Evolutionary conservation across 2,888 invertebrate genomes (phyloP).

Genomic region (Hirtodrosophila histrioides): DNA sequence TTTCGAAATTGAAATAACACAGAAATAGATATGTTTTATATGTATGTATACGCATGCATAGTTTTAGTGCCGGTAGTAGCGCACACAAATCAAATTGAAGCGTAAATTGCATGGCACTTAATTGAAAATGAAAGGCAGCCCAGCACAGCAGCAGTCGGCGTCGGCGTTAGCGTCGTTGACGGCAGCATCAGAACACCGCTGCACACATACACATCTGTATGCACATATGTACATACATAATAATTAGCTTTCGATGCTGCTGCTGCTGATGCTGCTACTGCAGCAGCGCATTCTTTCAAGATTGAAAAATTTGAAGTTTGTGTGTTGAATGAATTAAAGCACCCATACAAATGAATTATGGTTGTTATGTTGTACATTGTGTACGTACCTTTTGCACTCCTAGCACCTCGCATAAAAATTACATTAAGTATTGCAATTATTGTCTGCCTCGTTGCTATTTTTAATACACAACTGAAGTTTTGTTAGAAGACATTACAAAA

Average conservation of each 20-base stretch:
- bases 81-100: slow-evolving; percentile 35
- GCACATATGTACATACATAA: slow-evolving; percentile 23
- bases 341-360: slow-evolving; percentile 11
- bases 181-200: slow-evolving; percentile 28
- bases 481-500: slow-evolving; percentile 26
- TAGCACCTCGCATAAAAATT: slow-evolving; percentile 10
- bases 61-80: slow-evolving; percentile 17
- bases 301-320: slow-evolving; percentile 4
- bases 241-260: slow-evolving; percentile 29
- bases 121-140: slow-evolving; percentile 33
- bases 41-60: too few relatives aligned
- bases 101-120: slow-evolving; percentile 43
- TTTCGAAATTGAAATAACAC: slow-evolving; percentile 37
- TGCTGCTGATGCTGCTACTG: slow-evolving; percentile 9
- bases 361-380: slow-evolving; percentile 3
- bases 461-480: slow-evolving; percentile 48
- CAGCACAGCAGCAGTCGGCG: neutral
- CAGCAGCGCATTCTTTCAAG: slow-evolving; percentile 20
- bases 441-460: slow-evolving; percentile 31
- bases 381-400: slow-evolving; percentile 36
- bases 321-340: slow-evolving; percentile 8
- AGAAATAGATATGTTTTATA: slow-evolving; percentile 41
- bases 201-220: slow-evolving; percentile 2
- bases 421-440: slow-evolving; percentile 24
- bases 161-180: slow-evolving; percentile 8